Conservation (phyloP, 2,888 invertebrate genomes). For the Troilus luridus region DNA sequence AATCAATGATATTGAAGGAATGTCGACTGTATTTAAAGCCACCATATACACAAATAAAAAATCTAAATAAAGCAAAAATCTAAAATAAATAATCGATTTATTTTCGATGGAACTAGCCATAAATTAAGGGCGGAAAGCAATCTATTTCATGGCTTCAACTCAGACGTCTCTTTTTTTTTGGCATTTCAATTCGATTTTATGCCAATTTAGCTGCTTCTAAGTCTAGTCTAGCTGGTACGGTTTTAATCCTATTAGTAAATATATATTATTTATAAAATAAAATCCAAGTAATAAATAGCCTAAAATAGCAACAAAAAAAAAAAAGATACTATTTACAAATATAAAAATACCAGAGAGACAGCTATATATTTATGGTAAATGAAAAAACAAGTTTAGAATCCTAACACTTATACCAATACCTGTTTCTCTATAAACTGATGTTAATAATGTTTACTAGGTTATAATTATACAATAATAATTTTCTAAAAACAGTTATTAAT, state of each 20-base stretch:
- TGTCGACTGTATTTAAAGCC: too few species aligned
- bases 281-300: background rate
- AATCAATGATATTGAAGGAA: too few species aligned
- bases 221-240: background rate
- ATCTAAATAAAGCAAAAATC: background rate
- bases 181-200: slow-evolving; percentile 31
- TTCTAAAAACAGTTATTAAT: background rate
- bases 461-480: background rate
- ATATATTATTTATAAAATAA: background rate
- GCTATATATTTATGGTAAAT: background rate
- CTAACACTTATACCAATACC: background rate
- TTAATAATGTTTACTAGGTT: background rate
- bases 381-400: background rate
- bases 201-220: background rate
- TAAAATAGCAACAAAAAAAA: background rate
- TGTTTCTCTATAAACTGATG: background rate
- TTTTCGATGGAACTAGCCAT: background rate
- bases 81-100: background rate
- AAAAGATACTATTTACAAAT: background rate
- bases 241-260: background rate
- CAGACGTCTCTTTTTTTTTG: background rate
- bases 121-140: background rate
- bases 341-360: background rate
- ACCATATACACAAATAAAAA: background rate
- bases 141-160: background rate